Conservation (phyloP, 1,140 invertebrate genomes). For the Drosophila eugracilis region DNA sequence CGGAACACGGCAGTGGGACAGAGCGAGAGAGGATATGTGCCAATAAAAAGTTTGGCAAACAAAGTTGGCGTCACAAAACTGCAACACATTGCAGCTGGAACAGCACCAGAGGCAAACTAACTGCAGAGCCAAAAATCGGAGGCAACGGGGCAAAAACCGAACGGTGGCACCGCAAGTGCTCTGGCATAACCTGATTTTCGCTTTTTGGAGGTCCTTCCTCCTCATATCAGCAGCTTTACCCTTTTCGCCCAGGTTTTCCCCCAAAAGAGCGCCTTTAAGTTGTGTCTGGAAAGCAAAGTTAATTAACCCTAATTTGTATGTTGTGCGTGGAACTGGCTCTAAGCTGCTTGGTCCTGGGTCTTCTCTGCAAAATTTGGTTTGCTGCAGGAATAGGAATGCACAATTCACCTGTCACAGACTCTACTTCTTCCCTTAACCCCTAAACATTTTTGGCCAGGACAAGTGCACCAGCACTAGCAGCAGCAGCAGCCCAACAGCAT, state of each 20-base stretch:
- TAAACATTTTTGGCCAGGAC: not conserved
- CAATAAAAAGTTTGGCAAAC: slow-evolving; percentile 84
- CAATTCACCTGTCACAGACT: slow-evolving; percentile 67
- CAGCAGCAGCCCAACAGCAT: slow-evolving; percentile 35
- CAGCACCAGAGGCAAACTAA: slow-evolving; percentile 17
- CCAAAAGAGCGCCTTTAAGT: slow-evolving; percentile 19
- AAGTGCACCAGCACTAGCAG: not conserved
- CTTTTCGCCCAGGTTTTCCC: not conserved
- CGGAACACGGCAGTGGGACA: slow-evolving; percentile 1
- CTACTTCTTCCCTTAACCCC: too few relatives aligned
- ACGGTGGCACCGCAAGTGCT: slow-evolving; percentile 38
- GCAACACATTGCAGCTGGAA: slow-evolving; percentile 66
- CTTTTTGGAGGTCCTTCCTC: slow-evolving; percentile 1
- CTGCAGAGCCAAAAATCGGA: slow-evolving; percentile 60
- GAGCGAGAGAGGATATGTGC: slow-evolving; percentile 65
- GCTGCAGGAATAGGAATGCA: slow-evolving; percentile 55
- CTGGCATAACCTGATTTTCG: slow-evolving; percentile 58
- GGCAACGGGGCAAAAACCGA: slow-evolving; percentile 26
- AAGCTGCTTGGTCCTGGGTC: slow-evolving; percentile 2
- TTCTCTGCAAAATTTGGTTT: slow-evolving; percentile 4
- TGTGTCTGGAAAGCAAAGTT: slow-evolving; percentile 62
- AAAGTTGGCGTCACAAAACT: slow-evolving; percentile 82
- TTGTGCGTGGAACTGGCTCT: slow-evolving; percentile 29
- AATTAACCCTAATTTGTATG: slow-evolving; percentile 78
- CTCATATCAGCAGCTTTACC: not conserved